Evolutionary conservation across 2,797 vertebrate species (phyloP).

Genomic region (Pipistrellus pipistrellus): DNA sequence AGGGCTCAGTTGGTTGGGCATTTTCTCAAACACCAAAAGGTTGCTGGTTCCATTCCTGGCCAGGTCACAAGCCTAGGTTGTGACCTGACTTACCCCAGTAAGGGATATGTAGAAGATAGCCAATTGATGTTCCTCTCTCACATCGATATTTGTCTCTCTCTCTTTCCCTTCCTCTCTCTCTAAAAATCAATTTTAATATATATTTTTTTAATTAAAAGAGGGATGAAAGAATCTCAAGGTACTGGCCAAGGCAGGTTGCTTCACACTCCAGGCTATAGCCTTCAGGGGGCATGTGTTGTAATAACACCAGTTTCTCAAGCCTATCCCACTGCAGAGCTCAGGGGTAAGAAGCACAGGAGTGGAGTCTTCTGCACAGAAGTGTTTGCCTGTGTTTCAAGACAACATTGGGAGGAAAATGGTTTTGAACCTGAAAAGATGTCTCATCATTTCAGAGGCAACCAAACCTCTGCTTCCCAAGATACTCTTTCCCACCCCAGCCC

Average conservation of each 20-base stretch:
- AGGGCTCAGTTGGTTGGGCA: too few relatives aligned
- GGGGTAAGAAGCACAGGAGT: rapidly evolving
- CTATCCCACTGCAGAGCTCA: not conserved
- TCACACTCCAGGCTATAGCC: too few relatives aligned
- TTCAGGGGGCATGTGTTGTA: not conserved
- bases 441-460: not conserved
- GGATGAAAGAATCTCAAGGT: not conserved
- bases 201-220: not conserved
- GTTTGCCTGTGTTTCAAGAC: not conserved
- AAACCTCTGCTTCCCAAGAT: not conserved
- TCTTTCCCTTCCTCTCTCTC: too few relatives aligned
- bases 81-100: too few relatives aligned
- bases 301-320: not conserved
- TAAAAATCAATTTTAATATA: too few relatives aligned
- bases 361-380: too few relatives aligned
- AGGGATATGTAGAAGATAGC: too few relatives aligned
- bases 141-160: too few relatives aligned
- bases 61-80: too few relatives aligned
- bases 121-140: too few relatives aligned
- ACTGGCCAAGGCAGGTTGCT: not conserved
- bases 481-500: not conserved
- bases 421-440: not conserved
- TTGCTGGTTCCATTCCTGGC: too few relatives aligned
- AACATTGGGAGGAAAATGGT: not conserved
- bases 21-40: rapidly evolving